Conservation (phyloP, 2,113 vertebrate species). For the Hydrolagus affinis region DNA sequence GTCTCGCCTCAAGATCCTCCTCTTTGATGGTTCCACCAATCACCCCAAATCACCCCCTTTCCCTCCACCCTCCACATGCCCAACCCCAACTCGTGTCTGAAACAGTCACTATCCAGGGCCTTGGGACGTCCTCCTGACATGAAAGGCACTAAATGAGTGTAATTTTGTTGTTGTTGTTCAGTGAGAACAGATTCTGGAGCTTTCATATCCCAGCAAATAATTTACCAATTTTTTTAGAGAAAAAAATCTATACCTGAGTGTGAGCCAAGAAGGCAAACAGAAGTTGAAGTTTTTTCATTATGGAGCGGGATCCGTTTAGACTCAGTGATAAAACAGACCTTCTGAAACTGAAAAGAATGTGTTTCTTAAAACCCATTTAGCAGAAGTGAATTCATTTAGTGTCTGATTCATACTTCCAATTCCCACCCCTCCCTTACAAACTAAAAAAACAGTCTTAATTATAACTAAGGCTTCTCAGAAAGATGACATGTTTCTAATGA, state of each 20-base stretch:
- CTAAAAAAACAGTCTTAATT: background rate
- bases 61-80: too few species aligned
- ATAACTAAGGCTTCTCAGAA: background rate
- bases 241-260: constrained; percentile 70
- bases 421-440: background rate
- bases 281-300: constrained; percentile 93
- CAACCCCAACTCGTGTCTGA: too few species aligned
- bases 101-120: too few species aligned
- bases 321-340: constrained; percentile 82
- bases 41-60: too few species aligned
- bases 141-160: too few species aligned
- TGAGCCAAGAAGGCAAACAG: constrained; percentile 94
- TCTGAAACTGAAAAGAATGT: constrained; percentile 71
- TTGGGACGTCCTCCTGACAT: too few species aligned
- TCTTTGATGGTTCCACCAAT: too few species aligned
- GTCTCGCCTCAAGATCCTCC: too few species aligned
- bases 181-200: too few species aligned
- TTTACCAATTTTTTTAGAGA: background rate
- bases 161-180: too few species aligned
- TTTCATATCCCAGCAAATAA: background rate
- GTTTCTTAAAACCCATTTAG: background rate
- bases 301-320: constrained; percentile 72
- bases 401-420: too few species aligned
- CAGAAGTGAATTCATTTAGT: background rate
- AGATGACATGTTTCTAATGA: too few species aligned